These are phyloP conservation scores for Aphis craccivora DNA, from an alignment of 1,140 invertebrate genomes.

Conservation along the genomic window DNA sequence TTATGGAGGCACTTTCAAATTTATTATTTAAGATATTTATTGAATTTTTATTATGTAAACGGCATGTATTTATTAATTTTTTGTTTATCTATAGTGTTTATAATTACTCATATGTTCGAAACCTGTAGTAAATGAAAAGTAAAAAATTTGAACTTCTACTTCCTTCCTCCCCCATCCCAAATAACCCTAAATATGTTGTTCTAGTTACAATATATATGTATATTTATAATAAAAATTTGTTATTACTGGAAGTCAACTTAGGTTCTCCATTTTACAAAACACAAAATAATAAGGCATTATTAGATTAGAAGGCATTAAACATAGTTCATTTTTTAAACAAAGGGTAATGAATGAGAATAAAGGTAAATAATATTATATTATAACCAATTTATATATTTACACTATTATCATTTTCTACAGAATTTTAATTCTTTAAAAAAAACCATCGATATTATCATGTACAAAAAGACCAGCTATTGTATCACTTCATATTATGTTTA, in stretches of 20 bases:
- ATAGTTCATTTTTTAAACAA: not conserved
- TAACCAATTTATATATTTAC: not conserved
- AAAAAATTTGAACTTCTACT: not conserved
- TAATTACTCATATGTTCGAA: not conserved
- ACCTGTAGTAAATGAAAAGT: not conserved
- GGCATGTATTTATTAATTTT: not conserved
- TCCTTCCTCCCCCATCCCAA: not conserved
- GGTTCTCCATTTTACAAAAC: not conserved
- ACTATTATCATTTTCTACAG: not conserved
- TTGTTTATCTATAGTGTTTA: not conserved
- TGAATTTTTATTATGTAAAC: not conserved
- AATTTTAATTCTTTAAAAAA: not conserved
- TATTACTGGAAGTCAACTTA: not conserved
- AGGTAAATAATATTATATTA: not conserved
- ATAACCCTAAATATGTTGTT: not conserved
- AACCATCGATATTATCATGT: not conserved
- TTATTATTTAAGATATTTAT: not conserved
- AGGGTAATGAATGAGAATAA: not conserved
- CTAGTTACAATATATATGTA: not conserved
- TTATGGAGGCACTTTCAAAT: not conserved
- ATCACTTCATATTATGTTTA: not conserved
- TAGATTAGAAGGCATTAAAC: no score
- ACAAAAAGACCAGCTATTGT: not conserved
- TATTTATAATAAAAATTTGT: not conserved
- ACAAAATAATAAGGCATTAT: not conserved